phyloP scores from a whole-genome alignment of 2,888 invertebrate species.

The Agrochola litura region DNA sequence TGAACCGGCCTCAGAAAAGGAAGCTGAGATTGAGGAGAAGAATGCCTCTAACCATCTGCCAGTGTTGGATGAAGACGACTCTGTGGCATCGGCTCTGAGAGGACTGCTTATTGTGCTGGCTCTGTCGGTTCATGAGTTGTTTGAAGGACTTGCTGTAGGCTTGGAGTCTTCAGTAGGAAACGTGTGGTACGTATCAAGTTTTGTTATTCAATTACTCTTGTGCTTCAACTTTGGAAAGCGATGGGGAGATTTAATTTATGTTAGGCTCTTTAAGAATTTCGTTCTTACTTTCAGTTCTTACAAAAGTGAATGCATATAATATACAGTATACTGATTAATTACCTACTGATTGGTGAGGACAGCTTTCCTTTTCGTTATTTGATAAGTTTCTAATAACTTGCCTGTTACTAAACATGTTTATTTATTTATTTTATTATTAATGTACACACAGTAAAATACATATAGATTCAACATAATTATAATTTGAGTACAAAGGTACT shows the following conservation, averaged over 20 bases:
- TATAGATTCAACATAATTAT: too few relatives aligned
- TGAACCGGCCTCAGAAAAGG: constrained; percentile 57
- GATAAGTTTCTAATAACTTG: neutral
- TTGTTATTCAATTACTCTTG: too few relatives aligned
- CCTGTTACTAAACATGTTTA: neutral
- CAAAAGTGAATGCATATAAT: too few relatives aligned
- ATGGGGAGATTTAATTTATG: too few relatives aligned
- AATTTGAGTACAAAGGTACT: too few relatives aligned
- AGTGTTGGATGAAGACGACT: constrained; percentile 76
- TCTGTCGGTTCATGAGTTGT: constrained; percentile 94
- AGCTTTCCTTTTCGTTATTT: neutral
- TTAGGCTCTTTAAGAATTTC: too few relatives aligned
- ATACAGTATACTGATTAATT: too few relatives aligned
- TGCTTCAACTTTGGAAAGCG: too few relatives aligned
- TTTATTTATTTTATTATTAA: too few relatives aligned
- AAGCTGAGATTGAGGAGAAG: constrained; percentile 66
- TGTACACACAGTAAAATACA: too few relatives aligned
- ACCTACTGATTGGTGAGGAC: too few relatives aligned
- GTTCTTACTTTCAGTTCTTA: too few relatives aligned
- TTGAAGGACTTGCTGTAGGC: constrained; percentile 96
- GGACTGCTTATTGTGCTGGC: constrained; percentile 95
- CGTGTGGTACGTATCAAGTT: constrained; percentile 80
- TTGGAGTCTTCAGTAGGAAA: constrained; percentile 91
- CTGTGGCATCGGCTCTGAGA: constrained; percentile 90
- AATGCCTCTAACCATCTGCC: constrained; percentile 78